phyloP scores from a whole-genome alignment of 2,113 vertebrate genomes.

The Corythornis vintsioides region DNA sequence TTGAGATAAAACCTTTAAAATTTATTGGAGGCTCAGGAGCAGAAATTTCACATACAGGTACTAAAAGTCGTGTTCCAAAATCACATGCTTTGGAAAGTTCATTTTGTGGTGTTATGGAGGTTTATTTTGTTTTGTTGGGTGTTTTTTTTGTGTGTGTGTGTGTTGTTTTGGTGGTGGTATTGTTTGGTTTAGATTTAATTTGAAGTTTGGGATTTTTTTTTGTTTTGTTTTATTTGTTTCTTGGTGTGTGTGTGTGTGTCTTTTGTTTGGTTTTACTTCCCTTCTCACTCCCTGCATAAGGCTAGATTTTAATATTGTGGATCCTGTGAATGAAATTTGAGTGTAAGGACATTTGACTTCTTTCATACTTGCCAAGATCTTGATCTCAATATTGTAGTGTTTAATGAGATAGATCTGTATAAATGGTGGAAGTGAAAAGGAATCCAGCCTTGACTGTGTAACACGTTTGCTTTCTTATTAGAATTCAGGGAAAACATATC shows the following conservation, averaged over 20 bases:
- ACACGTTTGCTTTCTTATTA: background rate
- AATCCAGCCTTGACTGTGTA: background rate
- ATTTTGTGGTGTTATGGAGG: too few relatives aligned
- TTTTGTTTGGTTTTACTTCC: too few relatives aligned
- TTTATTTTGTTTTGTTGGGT: background rate
- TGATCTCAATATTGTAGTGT: background rate
- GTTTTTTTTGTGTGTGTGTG: too few relatives aligned
- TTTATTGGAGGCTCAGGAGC: background rate
- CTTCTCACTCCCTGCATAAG: background rate
- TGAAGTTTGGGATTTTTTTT: too few relatives aligned
- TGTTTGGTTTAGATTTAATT: too few relatives aligned
- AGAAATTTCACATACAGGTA: background rate
- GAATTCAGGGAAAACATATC: background rate
- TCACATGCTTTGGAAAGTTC: fast-evolving
- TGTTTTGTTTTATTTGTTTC: background rate
- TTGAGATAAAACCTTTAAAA: background rate
- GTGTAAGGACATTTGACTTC: background rate
- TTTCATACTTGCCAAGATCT: background rate
- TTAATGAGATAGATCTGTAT: background rate
- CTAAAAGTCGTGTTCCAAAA: background rate
- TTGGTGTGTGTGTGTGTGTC: background rate
- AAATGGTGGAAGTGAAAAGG: background rate
- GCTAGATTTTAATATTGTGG: background rate
- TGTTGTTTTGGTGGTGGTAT: too few relatives aligned
- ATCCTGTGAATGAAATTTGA: slow-evolving; percentile 7